These are phyloP conservation scores for Cheirogaleus major DNA, from an alignment of 2,797 vertebrate species.

Conservation along the genomic window DNA sequence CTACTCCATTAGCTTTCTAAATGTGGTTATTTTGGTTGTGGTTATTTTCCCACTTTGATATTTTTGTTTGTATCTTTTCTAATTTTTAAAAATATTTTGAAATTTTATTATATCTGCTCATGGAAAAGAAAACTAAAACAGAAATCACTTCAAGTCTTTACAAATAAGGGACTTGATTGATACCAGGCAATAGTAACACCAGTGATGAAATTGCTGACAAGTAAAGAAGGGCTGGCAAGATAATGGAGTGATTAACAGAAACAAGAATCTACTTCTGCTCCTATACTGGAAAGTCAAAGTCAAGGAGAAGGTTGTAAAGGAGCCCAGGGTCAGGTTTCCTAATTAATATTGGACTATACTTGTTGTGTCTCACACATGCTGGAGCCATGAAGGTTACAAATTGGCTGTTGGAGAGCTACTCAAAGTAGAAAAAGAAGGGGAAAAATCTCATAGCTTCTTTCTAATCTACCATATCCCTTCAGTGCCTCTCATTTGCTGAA, in stretches of 20 bases:
- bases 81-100: neutral
- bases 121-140: neutral
- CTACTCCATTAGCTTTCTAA: neutral
- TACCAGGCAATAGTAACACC: neutral
- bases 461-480: neutral
- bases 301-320: neutral
- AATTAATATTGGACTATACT: neutral
- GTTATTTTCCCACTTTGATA: neutral
- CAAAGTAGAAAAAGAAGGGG: neutral
- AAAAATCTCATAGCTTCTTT: neutral
- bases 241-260: neutral
- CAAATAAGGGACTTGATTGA: neutral
- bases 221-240: neutral
- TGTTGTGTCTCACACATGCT: neutral
- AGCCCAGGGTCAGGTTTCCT: neutral
- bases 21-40: neutral
- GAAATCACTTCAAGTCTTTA: neutral
- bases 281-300: neutral
- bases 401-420: neutral
- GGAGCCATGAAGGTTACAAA: neutral
- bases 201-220: neutral
- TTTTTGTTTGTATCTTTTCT: neutral
- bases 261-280: neutral
- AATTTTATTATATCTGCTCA: neutral
- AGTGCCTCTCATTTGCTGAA: neutral